These are phyloP conservation scores for Notolepis coatsorum DNA, from an alignment of 2,797 vertebrate species.

Conservation along the genomic window DNA sequence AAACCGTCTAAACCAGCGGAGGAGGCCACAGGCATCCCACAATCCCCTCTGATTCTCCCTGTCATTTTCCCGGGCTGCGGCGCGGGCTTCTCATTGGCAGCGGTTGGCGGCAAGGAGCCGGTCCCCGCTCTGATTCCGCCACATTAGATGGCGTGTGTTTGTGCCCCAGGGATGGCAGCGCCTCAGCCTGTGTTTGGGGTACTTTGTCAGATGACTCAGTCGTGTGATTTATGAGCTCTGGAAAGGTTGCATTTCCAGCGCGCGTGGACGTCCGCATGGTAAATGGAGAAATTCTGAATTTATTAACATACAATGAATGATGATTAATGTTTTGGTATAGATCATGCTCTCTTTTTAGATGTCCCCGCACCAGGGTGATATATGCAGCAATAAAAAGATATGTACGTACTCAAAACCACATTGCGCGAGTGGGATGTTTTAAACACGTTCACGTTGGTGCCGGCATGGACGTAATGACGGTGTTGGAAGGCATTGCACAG, in stretches of 20 bases:
- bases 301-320: constrained; percentile 93
- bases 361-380: constrained; percentile 83
- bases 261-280: constrained; percentile 85
- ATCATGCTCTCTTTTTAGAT: constrained; percentile 86
- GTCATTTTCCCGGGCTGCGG: constrained; percentile 70
- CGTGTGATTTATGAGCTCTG: constrained; percentile 87
- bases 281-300: constrained; percentile 91
- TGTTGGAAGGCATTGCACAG: constrained; percentile 34
- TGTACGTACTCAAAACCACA: constrained; percentile 79
- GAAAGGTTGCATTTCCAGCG: constrained; percentile 88
- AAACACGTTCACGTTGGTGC: constrained; percentile 50
- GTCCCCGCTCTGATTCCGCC: constrained; percentile 80
- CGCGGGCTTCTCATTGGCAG: constrained; percentile 54
- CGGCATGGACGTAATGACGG: constrained; percentile 53
- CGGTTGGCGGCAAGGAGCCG: constrained; percentile 61
- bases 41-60: constrained; percentile 69
- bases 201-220: constrained; percentile 88
- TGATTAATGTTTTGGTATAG: constrained; percentile 89
- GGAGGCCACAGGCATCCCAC: constrained; percentile 71
- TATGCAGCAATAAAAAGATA: constrained; percentile 86
- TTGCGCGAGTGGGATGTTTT: constrained; percentile 71
- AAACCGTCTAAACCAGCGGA: constrained; percentile 38
- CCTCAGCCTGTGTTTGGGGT: constrained; percentile 83
- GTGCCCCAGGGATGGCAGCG: constrained; percentile 82
- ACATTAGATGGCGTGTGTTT: constrained; percentile 85